phyloP scores from a whole-genome alignment of 1,140 invertebrate genomes.

The Drosophila tani region DNA sequence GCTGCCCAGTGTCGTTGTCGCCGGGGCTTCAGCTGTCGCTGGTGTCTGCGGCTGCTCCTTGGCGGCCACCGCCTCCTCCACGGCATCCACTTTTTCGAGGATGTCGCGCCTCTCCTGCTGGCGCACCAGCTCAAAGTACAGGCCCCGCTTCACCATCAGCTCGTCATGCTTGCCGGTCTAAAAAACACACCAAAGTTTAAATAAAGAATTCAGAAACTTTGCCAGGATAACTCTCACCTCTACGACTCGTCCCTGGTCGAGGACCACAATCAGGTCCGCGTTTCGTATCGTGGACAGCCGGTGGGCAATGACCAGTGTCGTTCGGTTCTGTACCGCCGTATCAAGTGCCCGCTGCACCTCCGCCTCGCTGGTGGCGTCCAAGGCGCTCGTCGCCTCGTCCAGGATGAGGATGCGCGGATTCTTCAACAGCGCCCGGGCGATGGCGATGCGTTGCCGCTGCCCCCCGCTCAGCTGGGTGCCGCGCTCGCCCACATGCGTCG shows the following conservation, averaged over 20 bases:
- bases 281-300: conserved; percentile 94
- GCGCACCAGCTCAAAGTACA: conserved; percentile 88
- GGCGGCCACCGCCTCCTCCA: conserved; percentile 45
- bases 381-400: conserved; percentile 96
- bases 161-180: conserved; percentile 92
- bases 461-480: conserved; percentile 96
- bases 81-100: conserved; percentile 64
- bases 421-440: conserved; percentile 94
- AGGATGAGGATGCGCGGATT: conserved; percentile 94
- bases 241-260: conserved; percentile 91
- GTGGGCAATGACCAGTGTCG: conserved; percentile 95
- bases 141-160: conserved; percentile 89
- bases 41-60: neutral
- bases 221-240: conserved; percentile 87
- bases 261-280: conserved; percentile 94
- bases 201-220: conserved; percentile 7
- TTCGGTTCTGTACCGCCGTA: conserved; percentile 90
- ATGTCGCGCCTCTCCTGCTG: conserved; percentile 85
- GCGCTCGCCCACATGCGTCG: conserved; percentile 95
- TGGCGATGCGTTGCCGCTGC: conserved; percentile 96
- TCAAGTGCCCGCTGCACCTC: conserved; percentile 94
- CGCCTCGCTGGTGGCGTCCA: conserved; percentile 95
- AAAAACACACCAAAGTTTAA: conserved; percentile 9
- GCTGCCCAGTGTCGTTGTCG: neutral
- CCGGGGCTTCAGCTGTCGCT: neutral